Percentiles rank a stretch among this genome's conserved stretches.
These are phyloP conservation scores for Sphaerophoria rueppellii DNA, from an alignment of 2,888 invertebrate genomes.

Conservation along the genomic window DNA sequence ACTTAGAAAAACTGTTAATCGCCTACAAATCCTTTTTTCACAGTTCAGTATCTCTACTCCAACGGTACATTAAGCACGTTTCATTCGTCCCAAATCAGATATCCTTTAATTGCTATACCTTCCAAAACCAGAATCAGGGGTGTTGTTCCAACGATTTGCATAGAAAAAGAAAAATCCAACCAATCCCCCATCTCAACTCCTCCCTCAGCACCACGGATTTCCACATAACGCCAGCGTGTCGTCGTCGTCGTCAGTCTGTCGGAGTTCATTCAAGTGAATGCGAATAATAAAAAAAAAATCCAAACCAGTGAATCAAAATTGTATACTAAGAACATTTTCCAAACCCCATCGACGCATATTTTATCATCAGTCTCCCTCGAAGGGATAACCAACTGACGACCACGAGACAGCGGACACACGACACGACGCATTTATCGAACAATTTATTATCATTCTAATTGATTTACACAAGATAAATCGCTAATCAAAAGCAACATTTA, in stretches of 20 bases:
- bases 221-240: background rate
- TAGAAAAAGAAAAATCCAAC: constrained; percentile 37
- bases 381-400: background rate
- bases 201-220: constrained; percentile 1
- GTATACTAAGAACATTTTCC: background rate
- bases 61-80: constrained; percentile 43
- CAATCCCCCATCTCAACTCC: background rate
- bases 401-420: background rate
- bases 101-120: background rate
- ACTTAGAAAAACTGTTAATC: constrained; percentile 43
- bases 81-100: background rate
- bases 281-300: background rate
- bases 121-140: constrained; percentile 22
- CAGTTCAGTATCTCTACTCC: constrained; percentile 59
- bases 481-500: constrained; percentile 62
- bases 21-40: constrained; percentile 38
- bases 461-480: constrained; percentile 64
- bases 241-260: constrained; percentile 18
- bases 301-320: constrained; percentile 10
- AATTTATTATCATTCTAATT: constrained; percentile 66
- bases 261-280: constrained; percentile 1
- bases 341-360: background rate
- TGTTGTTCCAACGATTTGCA: constrained; percentile 52
- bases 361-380: background rate
- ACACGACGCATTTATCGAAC: constrained; percentile 46